phyloP scores from a whole-genome alignment of 2,113 vertebrate genomes.

The Notarius quadriscutis region DNA sequence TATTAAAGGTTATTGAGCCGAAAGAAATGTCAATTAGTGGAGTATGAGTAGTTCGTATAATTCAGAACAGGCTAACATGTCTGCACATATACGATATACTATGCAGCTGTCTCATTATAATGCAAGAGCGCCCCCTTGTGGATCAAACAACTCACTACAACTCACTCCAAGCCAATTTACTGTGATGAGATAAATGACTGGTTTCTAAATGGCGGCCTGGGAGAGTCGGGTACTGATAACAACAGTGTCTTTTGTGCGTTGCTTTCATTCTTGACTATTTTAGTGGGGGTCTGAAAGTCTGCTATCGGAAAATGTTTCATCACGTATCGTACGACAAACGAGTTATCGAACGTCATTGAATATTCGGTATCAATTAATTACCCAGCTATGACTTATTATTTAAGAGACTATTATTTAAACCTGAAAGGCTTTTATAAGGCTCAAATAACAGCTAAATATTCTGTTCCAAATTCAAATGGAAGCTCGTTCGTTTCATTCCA shows the following conservation, averaged over 20 bases:
- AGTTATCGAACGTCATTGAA: not conserved
- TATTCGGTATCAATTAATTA: not conserved
- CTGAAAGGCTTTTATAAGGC: not conserved
- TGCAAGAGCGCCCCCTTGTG: slow-evolving; percentile 66
- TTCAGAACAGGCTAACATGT: not conserved
- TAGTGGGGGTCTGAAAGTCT: not conserved
- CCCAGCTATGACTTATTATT: not conserved
- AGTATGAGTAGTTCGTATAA: not conserved
- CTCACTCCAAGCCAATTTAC: not conserved
- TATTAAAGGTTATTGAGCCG: not conserved
- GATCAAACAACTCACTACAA: not conserved
- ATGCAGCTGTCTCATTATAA: slow-evolving; percentile 40
- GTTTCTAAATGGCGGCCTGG: not conserved
- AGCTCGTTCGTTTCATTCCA: not conserved
- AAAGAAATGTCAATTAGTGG: not conserved
- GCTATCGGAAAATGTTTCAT: not conserved
- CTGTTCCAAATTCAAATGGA: not conserved
- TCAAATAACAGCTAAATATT: not conserved
- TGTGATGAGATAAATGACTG: not conserved
- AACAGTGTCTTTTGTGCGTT: not conserved
- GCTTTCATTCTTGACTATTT: not conserved
- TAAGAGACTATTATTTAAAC: not conserved
- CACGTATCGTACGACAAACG: not conserved
- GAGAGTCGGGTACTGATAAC: not conserved
- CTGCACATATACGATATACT: not conserved